Percentiles rank a stretch among this genome's conserved stretches.
Evolutionary conservation across 2,888 invertebrate genomes (phyloP).

Genomic region (Artemia sp.): DNA sequence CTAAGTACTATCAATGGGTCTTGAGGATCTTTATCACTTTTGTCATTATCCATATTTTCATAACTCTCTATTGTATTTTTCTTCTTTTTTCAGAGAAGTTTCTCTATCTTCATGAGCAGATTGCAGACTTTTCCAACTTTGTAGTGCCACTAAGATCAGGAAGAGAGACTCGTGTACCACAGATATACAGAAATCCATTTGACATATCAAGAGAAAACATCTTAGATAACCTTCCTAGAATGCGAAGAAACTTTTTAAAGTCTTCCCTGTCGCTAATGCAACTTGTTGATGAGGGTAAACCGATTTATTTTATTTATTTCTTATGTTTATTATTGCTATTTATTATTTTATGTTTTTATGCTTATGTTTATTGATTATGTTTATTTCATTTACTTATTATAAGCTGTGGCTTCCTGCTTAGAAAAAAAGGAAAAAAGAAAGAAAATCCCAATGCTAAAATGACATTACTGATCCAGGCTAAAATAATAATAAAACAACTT

Average conservation of each 20-base stretch:
- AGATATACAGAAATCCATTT: slow-evolving; percentile 79
- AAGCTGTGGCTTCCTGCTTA: too few relatives aligned
- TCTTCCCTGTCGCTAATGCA: slow-evolving; percentile 54
- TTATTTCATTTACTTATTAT: too few relatives aligned
- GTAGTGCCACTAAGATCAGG: slow-evolving; percentile 31
- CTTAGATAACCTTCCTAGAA: slow-evolving; percentile 77
- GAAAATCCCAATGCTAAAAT: too few relatives aligned
- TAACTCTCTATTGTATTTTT: slow-evolving; percentile 8
- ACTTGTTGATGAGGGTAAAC: slow-evolving; percentile 51
- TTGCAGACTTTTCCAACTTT: slow-evolving; percentile 68
- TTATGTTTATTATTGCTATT: too few relatives aligned
- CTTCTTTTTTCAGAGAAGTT: slow-evolving; percentile 47
- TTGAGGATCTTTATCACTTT: neutral
- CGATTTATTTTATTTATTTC: too few relatives aligned
- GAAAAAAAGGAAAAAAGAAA: too few relatives aligned
- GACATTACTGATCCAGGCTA: too few relatives aligned
- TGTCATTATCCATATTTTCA: slow-evolving; percentile 10
- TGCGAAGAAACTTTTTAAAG: slow-evolving; percentile 83
- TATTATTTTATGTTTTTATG: too few relatives aligned
- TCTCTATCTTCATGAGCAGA: slow-evolving; percentile 58
- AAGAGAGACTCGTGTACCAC: slow-evolving; percentile 39
- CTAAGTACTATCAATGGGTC: too few relatives aligned
- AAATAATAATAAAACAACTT: too few relatives aligned
- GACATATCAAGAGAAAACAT: slow-evolving; percentile 77
- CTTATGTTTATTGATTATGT: too few relatives aligned